phyloP scores from a whole-genome alignment of 2,113 vertebrate genomes.

The Nothoprocta perdicaria region DNA sequence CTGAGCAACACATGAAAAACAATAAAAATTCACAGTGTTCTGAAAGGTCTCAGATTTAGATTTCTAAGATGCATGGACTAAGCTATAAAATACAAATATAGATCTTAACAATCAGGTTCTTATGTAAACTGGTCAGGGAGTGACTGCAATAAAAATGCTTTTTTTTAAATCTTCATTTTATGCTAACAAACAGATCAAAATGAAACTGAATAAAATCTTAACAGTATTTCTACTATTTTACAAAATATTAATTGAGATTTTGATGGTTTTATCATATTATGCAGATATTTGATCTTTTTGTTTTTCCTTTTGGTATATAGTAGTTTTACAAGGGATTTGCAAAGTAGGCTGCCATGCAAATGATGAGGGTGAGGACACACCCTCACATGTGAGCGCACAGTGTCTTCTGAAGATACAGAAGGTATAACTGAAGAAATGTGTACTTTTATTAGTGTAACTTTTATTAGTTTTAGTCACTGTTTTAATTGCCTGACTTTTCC shows the following conservation, averaged over 20 bases:
- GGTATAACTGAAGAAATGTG: not conserved
- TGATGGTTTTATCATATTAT: not conserved
- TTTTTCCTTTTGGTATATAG: not conserved
- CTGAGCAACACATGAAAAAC: not conserved
- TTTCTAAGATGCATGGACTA: not conserved
- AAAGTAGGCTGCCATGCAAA: not conserved
- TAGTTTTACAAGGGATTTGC: not conserved
- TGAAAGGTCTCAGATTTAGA: not conserved
- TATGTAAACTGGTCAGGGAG: not conserved
- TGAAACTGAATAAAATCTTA: conserved; percentile 45
- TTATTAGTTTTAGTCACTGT: not conserved
- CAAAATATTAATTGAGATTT: conserved; percentile 57
- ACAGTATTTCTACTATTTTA: conserved; percentile 40
- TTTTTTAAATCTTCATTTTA: not conserved
- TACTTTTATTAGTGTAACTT: not conserved
- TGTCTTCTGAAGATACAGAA: not conserved
- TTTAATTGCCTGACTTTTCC: conserved; percentile 1
- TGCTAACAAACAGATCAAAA: not conserved
- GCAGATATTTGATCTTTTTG: not conserved
- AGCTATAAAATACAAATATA: not conserved
- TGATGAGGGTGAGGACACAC: not conserved
- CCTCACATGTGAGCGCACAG: not conserved
- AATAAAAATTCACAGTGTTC: not conserved
- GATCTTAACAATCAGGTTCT: not conserved
- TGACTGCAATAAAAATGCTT: not conserved